phyloP scores from a whole-genome alignment of 2,797 vertebrate genomes.

The Bucorvus abyssinicus region DNA sequence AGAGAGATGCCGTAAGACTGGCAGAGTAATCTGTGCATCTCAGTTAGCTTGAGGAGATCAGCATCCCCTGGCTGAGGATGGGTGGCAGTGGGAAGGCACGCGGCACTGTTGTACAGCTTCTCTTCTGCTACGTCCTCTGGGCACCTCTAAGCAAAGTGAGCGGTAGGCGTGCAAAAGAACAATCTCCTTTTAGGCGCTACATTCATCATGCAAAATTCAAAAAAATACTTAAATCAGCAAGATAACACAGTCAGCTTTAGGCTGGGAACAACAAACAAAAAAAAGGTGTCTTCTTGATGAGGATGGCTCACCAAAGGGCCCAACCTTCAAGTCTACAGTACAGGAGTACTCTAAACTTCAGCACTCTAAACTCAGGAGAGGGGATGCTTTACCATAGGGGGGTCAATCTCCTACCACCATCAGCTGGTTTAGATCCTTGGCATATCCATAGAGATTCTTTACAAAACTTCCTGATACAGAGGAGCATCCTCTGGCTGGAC shows the following conservation, averaged over 20 bases:
- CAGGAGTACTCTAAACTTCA: neutral
- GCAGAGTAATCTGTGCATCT: neutral
- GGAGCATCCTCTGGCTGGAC: neutral
- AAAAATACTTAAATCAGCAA: neutral
- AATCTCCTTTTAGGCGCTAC: neutral
- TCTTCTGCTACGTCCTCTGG: neutral
- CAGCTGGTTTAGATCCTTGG: neutral
- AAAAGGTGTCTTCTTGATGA: neutral
- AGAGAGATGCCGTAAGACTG: neutral
- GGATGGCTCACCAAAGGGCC: neutral
- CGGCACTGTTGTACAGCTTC: neutral
- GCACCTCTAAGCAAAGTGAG: neutral
- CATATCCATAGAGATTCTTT: neutral
- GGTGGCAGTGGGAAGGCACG: neutral
- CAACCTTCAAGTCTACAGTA: neutral
- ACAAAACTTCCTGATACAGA: neutral
- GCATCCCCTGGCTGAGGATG: neutral
- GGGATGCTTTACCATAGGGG: rapidly evolving
- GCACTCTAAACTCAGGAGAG: neutral
- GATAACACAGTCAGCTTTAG: neutral
- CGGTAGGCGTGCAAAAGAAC: neutral
- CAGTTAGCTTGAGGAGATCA: neutral
- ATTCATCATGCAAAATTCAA: neutral
- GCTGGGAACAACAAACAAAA: neutral
- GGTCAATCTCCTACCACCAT: neutral